A percentile compares a stretch with the other conserved stretches of the same genome.
Conservation (phyloP, 2,888 invertebrate genomes). For the Athalia circularis region DNA sequence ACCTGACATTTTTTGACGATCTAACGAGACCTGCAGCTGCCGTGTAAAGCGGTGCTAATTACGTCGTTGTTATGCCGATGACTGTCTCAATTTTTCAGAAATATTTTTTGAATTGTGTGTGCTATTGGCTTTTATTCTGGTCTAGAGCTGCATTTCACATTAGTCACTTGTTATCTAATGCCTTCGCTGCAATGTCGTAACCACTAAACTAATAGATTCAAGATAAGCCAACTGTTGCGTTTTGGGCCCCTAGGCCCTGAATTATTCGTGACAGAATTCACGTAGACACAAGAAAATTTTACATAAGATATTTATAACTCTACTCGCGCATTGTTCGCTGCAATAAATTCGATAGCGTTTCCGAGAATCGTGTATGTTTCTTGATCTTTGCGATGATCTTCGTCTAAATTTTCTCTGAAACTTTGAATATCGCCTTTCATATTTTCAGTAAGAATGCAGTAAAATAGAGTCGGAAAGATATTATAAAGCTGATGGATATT, state of each 20-base stretch:
- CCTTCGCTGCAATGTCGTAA: constrained; percentile 17
- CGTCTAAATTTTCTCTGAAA: too few relatives aligned
- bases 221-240: constrained; percentile 45
- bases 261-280: constrained; percentile 39
- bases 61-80: constrained; percentile 26
- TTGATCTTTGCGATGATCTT: too few relatives aligned
- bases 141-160: constrained; percentile 24
- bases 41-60: constrained; percentile 3
- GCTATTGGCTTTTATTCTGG: background rate
- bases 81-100: constrained; percentile 7
- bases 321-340: background rate
- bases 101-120: constrained; percentile 9
- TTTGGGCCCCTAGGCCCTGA: constrained; percentile 34
- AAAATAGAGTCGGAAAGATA: too few relatives aligned
- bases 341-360: too few relatives aligned
- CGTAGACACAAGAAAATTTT: constrained; percentile 40
- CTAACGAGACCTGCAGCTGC: background rate
- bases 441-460: too few relatives aligned
- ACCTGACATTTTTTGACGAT: background rate
- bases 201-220: constrained; percentile 39
- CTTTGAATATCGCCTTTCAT: too few relatives aligned
- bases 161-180: constrained; percentile 42
- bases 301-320: constrained; percentile 30
- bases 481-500: too few relatives aligned
- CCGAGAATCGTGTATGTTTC: too few relatives aligned